Evolutionary conservation across 2,797 vertebrate genomes (phyloP).

Genomic region (Centropyge bicolor): DNA sequence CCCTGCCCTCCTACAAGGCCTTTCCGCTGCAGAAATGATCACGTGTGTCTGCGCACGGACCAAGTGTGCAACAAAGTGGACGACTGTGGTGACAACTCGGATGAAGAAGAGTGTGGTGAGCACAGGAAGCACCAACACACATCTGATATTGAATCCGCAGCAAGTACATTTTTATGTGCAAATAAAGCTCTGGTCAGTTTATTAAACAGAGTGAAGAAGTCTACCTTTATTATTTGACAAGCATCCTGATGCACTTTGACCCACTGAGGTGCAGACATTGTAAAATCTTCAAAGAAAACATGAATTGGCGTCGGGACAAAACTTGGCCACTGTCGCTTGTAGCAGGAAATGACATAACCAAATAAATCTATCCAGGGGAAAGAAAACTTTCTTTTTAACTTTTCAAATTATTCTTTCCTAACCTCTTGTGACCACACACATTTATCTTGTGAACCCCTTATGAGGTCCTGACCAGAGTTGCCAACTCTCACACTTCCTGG

Average conservation of each 20-base stretch:
- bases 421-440: background rate
- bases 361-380: too few relatives aligned
- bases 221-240: slow-evolving; percentile 39
- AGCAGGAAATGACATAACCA: background rate
- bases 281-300: slow-evolving; percentile 17
- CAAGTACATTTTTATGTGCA: background rate
- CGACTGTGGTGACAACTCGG: slow-evolving; percentile 96
- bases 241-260: slow-evolving; percentile 1
- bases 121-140: background rate
- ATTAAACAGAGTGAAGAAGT: slow-evolving; percentile 12
- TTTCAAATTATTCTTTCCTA: background rate
- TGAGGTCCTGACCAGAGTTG: background rate
- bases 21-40: slow-evolving; percentile 92
- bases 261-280: background rate
- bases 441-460: background rate
- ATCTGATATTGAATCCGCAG: slow-evolving; percentile 6
- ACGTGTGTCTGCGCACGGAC: slow-evolving; percentile 92
- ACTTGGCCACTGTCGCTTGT: background rate
- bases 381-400: background rate
- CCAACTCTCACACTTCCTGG: too few relatives aligned
- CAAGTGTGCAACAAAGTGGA: slow-evolving; percentile 94
- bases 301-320: background rate
- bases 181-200: background rate
- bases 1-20: slow-evolving; percentile 94
- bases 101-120: slow-evolving; percentile 95